phyloP scores from a whole-genome alignment of 2,888 invertebrate genomes.

The Polydrusus pterygomalis region DNA sequence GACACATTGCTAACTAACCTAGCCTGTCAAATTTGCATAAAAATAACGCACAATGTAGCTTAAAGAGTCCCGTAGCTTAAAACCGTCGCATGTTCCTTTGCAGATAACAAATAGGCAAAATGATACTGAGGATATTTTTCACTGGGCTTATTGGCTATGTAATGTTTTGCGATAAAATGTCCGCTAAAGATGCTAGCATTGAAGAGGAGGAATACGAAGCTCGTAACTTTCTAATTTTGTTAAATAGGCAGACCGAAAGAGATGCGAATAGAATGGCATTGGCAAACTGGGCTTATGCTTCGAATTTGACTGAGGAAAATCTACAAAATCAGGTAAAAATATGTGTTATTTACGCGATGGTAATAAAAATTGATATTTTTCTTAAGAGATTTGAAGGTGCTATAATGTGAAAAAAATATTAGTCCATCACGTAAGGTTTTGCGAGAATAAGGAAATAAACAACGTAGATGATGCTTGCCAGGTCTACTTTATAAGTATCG shows the following conservation, averaged over 20 bases:
- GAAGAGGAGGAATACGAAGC: constrained; percentile 77
- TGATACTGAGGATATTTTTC: constrained; percentile 37
- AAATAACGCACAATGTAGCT: not conserved
- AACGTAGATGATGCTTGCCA: too few species aligned
- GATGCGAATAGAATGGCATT: constrained; percentile 77
- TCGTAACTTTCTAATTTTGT: constrained; percentile 76
- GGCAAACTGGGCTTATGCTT: constrained; percentile 84
- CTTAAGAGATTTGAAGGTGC: too few species aligned
- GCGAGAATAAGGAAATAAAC: too few species aligned
- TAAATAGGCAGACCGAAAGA: constrained; percentile 77
- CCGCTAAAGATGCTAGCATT: constrained; percentile 65
- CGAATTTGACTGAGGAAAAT: constrained; percentile 85
- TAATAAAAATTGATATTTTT: not conserved
- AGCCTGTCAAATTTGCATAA: not conserved
- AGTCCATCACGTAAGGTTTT: too few species aligned
- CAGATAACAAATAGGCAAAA: constrained; percentile 23
- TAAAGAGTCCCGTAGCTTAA: too few species aligned
- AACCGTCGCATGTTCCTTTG: constrained; percentile 8
- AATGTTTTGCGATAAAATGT: constrained; percentile 25
- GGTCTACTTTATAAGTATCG: too few species aligned
- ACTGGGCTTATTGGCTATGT: constrained; percentile 9
- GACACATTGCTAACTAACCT: not conserved
- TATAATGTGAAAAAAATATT: too few species aligned
- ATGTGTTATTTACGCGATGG: not conserved
- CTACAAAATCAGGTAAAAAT: constrained; percentile 75